Conservation (phyloP, 1,140 invertebrate species). For the Eubasilissa regina region DNA sequence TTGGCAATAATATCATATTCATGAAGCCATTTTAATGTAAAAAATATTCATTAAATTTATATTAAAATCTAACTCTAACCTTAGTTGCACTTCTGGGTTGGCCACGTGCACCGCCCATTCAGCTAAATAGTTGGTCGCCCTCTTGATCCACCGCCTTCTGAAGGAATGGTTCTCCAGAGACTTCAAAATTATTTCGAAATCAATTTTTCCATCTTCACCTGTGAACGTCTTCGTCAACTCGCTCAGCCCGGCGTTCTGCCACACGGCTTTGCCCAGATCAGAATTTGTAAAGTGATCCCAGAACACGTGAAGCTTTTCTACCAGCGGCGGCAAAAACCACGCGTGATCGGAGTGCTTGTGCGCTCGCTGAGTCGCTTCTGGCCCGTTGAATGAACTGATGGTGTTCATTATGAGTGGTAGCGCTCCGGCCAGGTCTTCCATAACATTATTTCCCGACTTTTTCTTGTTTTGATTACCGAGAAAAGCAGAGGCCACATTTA, state of each 20-base stretch:
- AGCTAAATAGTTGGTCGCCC: slow-evolving; percentile 81
- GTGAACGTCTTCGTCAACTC: slow-evolving; percentile 74
- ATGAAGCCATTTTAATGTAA: too few relatives aligned
- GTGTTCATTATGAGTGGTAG: slow-evolving; percentile 78
- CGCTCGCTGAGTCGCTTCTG: slow-evolving; percentile 71
- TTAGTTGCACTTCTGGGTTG: slow-evolving; percentile 82
- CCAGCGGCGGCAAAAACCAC: slow-evolving; percentile 80
- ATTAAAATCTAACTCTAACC: slow-evolving; percentile 65
- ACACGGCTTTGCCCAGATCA: slow-evolving; percentile 81
- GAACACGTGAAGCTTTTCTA: slow-evolving; percentile 82
- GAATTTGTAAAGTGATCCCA: slow-evolving; percentile 87
- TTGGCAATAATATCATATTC: too few relatives aligned
- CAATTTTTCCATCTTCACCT: slow-evolving; percentile 78
- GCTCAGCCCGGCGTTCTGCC: slow-evolving; percentile 81
- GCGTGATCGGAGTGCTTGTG: slow-evolving; percentile 81
- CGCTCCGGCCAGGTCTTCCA: slow-evolving; percentile 75
- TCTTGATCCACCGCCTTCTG: slow-evolving; percentile 83
- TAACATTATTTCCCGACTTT: slow-evolving; percentile 62
- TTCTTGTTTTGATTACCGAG: slow-evolving; percentile 67
- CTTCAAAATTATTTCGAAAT: slow-evolving; percentile 81
- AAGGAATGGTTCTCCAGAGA: slow-evolving; percentile 85
- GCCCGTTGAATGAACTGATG: slow-evolving; percentile 71
- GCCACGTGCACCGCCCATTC: slow-evolving; percentile 82
- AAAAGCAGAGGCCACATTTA: slow-evolving; percentile 76
- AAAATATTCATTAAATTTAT: too few relatives aligned